Base-by-base conservation (phyloP, 2,113 vertebrate species). In the Cebidichthys violaceus region DNA sequence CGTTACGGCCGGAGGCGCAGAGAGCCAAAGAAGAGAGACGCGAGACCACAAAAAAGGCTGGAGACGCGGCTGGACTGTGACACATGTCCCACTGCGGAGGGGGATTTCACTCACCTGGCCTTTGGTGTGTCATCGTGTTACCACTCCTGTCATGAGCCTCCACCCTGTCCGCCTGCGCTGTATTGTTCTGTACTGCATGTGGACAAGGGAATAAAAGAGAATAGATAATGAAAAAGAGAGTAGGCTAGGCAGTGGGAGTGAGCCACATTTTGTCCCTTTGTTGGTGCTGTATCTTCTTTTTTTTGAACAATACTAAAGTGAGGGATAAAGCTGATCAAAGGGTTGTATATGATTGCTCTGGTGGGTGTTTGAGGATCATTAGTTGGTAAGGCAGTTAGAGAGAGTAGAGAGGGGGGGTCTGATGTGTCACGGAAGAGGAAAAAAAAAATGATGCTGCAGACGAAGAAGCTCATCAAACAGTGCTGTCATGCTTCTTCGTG, bases 121-220 rank as follows among this genome's bases (percentile, higher is more conserved):
- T 95, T 95, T 96, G 94, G 92, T 86, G 93, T 93, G 86, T 94
- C 88, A 93, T 96, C 95, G 64, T 87, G 90, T 96, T 96, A 94
- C 95, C 89, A 39, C 81, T 66, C 80, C 86, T 94, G 85, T 88
- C 83, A 93, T 76, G 90, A 71, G 88, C 86, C 86, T 85, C 90
- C 91, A 86, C 89, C 90, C 85, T 86, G 83, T 88, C 85, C 89
- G 85, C 90, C 90, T 79, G 84, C 59, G 27, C 75, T 8, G 79
- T 57, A 92, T 94, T 94, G 92, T 92, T 86, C 89, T 15, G 57
- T 18, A 20, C 84, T 76, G 83, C 85, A 82, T 67, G 85, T 70
- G 88, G 92, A 92, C 85, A 82, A 84, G 79, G 74, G 86, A 84
- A 91, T 91, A 90, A 92, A 89, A 88, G 91, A 88, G 89, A 69